phyloP scores from a whole-genome alignment of 2,888 invertebrate genomes.

The Ctena decussata region DNA sequence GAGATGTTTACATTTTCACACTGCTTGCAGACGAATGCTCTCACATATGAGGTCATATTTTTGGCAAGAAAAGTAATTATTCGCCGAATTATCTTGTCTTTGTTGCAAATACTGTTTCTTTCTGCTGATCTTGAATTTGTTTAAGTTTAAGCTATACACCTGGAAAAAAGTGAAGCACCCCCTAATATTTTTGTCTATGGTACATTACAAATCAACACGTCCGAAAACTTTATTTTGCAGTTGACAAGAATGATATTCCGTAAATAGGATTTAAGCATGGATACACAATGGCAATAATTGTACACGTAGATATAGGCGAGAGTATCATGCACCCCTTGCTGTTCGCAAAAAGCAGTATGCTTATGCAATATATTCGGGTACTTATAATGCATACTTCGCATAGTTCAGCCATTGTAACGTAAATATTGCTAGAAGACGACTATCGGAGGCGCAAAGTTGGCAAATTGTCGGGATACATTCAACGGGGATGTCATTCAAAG shows the following conservation, averaged over 20 bases:
- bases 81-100: too few species aligned
- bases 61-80: too few species aligned
- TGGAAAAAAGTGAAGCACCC: too few species aligned
- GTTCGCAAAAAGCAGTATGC: background rate
- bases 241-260: background rate
- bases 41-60: too few species aligned
- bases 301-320: background rate
- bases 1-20: too few species aligned
- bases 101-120: too few species aligned
- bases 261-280: background rate
- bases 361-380: background rate
- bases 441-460: background rate
- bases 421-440: background rate
- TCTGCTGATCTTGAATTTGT: too few species aligned
- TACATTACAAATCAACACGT: background rate
- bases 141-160: too few species aligned
- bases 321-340: background rate
- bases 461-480: background rate
- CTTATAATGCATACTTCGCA: background rate
- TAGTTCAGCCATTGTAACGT: background rate
- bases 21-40: too few species aligned
- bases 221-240: background rate
- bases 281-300: background rate
- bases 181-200: background rate
- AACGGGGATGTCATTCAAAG: background rate